These are phyloP conservation scores for Leptonema lineaticorne DNA, from an alignment of 1,140 invertebrate genomes.

Conservation along the genomic window DNA sequence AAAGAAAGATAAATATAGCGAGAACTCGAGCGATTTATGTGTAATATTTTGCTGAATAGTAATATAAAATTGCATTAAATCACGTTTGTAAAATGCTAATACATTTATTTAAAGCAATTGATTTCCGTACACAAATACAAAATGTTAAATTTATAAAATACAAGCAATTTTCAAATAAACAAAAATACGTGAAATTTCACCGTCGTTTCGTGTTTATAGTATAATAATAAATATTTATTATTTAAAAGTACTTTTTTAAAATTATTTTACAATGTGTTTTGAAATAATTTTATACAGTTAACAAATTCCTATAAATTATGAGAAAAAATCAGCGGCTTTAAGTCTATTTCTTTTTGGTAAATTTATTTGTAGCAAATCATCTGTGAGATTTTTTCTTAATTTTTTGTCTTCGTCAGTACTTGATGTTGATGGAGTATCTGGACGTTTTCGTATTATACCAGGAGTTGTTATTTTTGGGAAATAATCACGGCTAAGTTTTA, in stretches of 20 bases:
- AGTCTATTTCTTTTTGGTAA: slow-evolving; percentile 63
- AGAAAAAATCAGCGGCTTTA: slow-evolving; percentile 66
- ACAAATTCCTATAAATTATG: not conserved
- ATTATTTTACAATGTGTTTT: not conserved
- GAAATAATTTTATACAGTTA: not conserved
- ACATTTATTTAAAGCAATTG: not conserved
- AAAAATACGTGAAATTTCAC: not conserved
- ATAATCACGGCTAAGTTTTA: slow-evolving; percentile 41
- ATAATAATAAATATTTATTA: not conserved
- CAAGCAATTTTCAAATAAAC: not conserved
- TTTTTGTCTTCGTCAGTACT: slow-evolving; percentile 41
- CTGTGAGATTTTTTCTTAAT: slow-evolving; percentile 62
- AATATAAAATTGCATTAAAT: not conserved
- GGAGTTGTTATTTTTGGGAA: slow-evolving; percentile 39
- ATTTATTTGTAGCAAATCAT: slow-evolving; percentile 73
- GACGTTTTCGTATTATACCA: slow-evolving; percentile 43
- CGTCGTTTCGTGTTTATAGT: too few species aligned
- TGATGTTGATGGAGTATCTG: slow-evolving; percentile 15
- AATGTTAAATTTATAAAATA: not conserved
- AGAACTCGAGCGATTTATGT: not conserved
- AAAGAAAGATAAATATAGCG: not conserved
- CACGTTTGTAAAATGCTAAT: not conserved
- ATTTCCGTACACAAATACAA: not conserved
- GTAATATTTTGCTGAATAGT: not conserved
- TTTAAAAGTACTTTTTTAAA: not conserved